Conservation (phyloP, 2,888 invertebrate species). For the Petrolisthes cinctipes region DNA sequence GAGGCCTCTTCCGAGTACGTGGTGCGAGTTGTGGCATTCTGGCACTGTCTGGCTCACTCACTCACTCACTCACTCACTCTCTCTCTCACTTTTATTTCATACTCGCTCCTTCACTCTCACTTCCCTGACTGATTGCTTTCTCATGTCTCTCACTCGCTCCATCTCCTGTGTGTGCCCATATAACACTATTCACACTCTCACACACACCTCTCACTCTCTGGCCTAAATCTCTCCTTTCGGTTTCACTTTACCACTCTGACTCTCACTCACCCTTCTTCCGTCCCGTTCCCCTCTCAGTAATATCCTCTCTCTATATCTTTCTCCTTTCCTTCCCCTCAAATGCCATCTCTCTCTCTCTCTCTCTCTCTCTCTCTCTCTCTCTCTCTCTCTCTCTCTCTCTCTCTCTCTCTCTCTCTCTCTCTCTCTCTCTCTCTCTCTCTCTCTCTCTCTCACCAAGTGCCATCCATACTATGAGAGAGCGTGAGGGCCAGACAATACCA, state of each 20-base stretch:
- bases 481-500: not conserved
- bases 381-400: not conserved
- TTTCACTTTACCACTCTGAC: too few relatives aligned
- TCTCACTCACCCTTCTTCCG: too few relatives aligned
- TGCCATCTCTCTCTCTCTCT: not conserved
- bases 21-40: constrained; percentile 15
- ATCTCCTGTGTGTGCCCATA: not conserved
- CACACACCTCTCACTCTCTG: too few relatives aligned
- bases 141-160: not conserved
- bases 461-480: not conserved
- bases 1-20: constrained; percentile 41
- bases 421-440: not conserved
- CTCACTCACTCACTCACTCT: not conserved
- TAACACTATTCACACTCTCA: too few relatives aligned
- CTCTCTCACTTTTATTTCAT: not conserved
- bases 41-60: constrained; percentile 14
- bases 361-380: not conserved
- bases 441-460: not conserved
- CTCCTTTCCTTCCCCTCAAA: not conserved
- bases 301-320: not conserved
- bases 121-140: not conserved
- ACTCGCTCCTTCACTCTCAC: not conserved
- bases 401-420: not conserved
- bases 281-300: too few relatives aligned
- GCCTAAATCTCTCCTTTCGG: too few relatives aligned